Evolutionary conservation across 1,140 invertebrate species (phyloP).

Genomic region (Dreissena rostriformis): DNA sequence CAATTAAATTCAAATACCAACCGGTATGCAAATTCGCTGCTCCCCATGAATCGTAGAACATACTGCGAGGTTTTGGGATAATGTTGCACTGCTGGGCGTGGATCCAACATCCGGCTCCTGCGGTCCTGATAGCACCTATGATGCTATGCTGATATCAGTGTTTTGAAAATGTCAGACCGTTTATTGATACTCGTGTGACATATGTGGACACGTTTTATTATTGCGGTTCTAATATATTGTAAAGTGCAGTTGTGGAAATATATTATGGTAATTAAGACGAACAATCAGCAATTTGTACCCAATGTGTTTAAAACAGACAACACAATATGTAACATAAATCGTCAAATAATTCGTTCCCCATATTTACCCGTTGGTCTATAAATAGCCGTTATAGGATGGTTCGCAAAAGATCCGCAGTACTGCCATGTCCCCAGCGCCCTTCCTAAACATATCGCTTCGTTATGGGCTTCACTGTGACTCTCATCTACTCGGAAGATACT

Average conservation of each 20-base stretch:
- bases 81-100: constrained; percentile 15
- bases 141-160: too few relatives aligned
- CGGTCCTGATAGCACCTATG: constrained; percentile 31
- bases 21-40: constrained; percentile 45
- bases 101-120: constrained; percentile 53
- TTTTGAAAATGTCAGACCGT: too few relatives aligned
- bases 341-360: too few relatives aligned
- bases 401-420: constrained; percentile 45
- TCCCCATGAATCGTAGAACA: constrained; percentile 55
- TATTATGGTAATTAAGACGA: too few relatives aligned
- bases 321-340: too few relatives aligned
- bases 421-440: constrained; percentile 44
- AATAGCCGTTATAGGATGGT: too few relatives aligned
- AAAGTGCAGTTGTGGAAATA: too few relatives aligned
- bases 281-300: too few relatives aligned
- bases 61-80: not conserved
- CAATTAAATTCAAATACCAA: not conserved
- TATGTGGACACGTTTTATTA: too few relatives aligned
- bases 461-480: not conserved
- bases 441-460: constrained; percentile 43
- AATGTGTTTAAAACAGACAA: too few relatives aligned
- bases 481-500: not conserved
- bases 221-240: too few relatives aligned
- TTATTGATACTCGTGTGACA: too few relatives aligned
- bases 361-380: not conserved